These are phyloP conservation scores for Sepioteuthis lessoniana DNA, from an alignment of 2,888 invertebrate species.

Conservation along the genomic window DNA sequence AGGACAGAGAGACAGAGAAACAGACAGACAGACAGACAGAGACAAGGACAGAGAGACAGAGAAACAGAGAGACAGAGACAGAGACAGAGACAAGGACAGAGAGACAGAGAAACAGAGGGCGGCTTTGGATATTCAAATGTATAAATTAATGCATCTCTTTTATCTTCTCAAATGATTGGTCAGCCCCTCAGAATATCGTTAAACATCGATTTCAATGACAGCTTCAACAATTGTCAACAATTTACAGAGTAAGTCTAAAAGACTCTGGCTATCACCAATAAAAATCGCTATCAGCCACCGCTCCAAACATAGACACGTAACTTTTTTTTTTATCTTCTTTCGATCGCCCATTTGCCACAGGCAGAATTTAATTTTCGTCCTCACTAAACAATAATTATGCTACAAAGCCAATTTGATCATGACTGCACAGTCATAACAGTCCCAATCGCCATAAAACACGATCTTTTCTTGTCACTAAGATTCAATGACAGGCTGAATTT, in stretches of 20 bases:
- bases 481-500: not conserved
- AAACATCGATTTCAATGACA: not conserved
- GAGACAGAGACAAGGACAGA: too few relatives aligned
- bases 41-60: too few relatives aligned
- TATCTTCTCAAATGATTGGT: not conserved
- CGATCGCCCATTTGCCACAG: not conserved
- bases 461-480: not conserved
- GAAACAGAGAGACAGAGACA: too few relatives aligned
- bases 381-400: not conserved
- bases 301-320: too few relatives aligned
- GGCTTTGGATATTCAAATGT: not conserved
- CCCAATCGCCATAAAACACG: not conserved
- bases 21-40: too few relatives aligned
- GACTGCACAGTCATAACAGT: not conserved
- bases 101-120: too few relatives aligned
- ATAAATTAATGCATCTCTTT: not conserved
- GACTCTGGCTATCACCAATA: not conserved
- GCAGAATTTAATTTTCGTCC: not conserved
- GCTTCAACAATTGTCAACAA: not conserved
- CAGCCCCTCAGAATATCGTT: not conserved
- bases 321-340: not conserved
- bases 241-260: not conserved
- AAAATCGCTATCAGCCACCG: not conserved
- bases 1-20: too few relatives aligned
- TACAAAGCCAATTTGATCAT: not conserved